Conservation (phyloP, 2,797 vertebrate genomes). For the Graptemys geographica region DNA sequence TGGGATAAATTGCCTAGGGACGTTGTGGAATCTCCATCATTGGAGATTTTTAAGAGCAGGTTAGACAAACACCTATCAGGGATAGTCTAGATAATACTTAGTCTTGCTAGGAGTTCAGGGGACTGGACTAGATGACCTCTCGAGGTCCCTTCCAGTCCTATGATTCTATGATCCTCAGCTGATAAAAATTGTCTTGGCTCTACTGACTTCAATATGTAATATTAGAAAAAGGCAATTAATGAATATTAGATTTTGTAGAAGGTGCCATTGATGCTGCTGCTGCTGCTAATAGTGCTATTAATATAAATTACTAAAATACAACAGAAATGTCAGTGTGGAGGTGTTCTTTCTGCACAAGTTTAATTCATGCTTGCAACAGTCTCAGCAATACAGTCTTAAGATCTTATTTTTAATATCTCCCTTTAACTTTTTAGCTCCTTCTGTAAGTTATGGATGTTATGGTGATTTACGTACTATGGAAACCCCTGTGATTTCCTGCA, state of each 20-base stretch:
- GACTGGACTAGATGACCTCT: no score
- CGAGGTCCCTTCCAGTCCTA: no score
- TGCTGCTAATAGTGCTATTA: fast-evolving
- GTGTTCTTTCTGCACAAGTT: background rate
- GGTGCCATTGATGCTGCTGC: background rate
- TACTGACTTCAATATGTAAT: background rate
- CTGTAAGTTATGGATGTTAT: constrained; percentile 66
- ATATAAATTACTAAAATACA: fast-evolving
- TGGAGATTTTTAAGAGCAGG: no score
- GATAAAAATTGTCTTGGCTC: background rate
- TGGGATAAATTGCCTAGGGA: no score
- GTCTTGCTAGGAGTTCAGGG: no score
- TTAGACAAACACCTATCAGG: no score
- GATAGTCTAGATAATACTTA: no score
- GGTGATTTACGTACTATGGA: constrained; percentile 57
- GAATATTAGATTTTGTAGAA: background rate
- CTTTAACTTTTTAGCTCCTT: constrained; percentile 60
- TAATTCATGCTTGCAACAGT: background rate
- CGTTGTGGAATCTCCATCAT: no score
- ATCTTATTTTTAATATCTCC: background rate
- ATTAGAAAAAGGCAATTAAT: background rate
- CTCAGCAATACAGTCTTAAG: background rate
- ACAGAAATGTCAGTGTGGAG: background rate
- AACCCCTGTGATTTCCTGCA: constrained; percentile 38
- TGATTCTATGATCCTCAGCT: fast-evolving